Base-by-base conservation (phyloP, 1,140 invertebrate species). In the Drosophila nigromelanica region DNA sequence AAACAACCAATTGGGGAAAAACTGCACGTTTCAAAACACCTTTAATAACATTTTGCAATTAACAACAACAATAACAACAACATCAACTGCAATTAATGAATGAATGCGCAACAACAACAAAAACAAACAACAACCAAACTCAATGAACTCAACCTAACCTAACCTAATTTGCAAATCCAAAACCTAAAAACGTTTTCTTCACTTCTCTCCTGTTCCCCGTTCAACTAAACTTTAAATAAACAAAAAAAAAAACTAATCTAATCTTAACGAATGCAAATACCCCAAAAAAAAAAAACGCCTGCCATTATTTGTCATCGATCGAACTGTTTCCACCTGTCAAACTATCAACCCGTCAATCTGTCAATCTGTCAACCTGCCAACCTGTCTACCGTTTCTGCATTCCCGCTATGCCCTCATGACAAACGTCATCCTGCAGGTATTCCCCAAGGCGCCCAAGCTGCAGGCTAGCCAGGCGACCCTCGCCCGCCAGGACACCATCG, bases 401-500 rank as follows among this genome's bases (percentile, higher is more conserved):
- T 80, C 76, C 63, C 54, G 73, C 71, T 39, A 73, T 76, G 79
- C 66, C 76, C 78, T 63, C 86, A 89, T 89, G 74, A 73, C 83
- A 66, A 21, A 70, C 79, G 67, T 86, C 79, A 90, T 66, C 33
- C 73, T 74, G 52, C 75, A 95, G 92, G 94, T 95, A 71, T 95
- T 96, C 92, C 95, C 95, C 47, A 96, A 96, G 82, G 93, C 96
- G 48, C 94, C 93, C 18, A 95, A 95, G 73, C 92, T 60, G 95
- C 96, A 75, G 93, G 96, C 89, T 93, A 96, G 92, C 83, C 93
- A 72, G 92, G 93, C 75, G 92, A 94, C 92, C 63, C 92, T 52
- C 76, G 92, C 94, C 82, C 86, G 95, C 83, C 93, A 96, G 92
- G 96, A 97, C 77, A 97, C 97, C 11, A 98, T 98, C 67, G 96